Conservation (phyloP, 2,888 invertebrate genomes). For the Hypselothyrea guttata region DNA sequence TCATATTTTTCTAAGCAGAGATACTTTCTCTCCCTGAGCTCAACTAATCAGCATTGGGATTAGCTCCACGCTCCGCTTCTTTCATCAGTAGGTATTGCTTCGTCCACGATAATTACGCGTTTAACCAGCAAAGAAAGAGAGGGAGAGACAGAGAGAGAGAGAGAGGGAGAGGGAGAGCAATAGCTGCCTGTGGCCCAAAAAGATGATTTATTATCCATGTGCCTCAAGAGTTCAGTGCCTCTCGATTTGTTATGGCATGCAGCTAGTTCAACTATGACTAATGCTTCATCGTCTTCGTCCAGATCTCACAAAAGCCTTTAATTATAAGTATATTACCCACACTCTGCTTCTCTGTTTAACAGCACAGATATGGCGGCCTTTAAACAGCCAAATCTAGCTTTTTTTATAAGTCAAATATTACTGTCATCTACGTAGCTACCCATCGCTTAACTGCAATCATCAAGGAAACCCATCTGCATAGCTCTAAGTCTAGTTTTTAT, state of each 20-base stretch:
- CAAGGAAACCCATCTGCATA: no score
- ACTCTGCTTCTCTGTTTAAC: neutral
- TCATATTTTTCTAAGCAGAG: conserved; percentile 31
- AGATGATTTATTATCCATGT: conserved; percentile 68
- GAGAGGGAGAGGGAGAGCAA: no score
- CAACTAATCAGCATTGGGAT: conserved; percentile 19
- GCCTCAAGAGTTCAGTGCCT: conserved; percentile 44
- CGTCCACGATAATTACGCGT: conserved; percentile 64
- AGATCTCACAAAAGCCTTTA: conserved; percentile 40
- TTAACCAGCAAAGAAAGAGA: conserved; percentile 8
- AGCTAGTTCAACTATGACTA: conserved; percentile 32
- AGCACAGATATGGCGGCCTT: no score
- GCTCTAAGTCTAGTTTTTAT: no score
- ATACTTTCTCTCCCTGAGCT: conserved; percentile 1
- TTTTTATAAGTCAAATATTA: no score
- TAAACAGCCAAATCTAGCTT: no score
- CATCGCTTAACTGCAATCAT: no score
- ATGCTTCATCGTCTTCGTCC: conserved; percentile 24
- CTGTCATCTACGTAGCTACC: no score
- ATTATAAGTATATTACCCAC: conserved; percentile 26
- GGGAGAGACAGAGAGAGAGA: no score
- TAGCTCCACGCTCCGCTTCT: neutral
- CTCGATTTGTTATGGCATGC: conserved; percentile 56
- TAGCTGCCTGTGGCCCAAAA: conserved; percentile 10
- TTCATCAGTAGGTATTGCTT: conserved; percentile 12